Base-by-base conservation (phyloP, 2,888 invertebrate genomes). In the Gari tellinella region DNA sequence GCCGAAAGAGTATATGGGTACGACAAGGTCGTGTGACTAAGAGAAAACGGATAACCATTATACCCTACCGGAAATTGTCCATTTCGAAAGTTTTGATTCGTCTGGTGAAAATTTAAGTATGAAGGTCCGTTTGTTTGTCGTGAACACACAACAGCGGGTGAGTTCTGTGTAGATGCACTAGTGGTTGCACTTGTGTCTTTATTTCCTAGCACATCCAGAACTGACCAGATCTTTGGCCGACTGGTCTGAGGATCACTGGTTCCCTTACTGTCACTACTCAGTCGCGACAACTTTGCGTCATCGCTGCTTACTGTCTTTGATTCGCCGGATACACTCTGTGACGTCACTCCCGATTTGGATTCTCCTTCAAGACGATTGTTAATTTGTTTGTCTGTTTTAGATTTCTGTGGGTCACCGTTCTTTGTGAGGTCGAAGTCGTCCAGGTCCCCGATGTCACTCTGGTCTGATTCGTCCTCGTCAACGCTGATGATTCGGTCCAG, bases 1-100 rank as follows among this genome's bases (percentile, higher is more conserved):
- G 87, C 70, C 17, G 87, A 82, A 17, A 89, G 68, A 25, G 84
- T 82, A 64, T 89, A 89, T 7, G 89, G 89, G 62, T 89, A 89
- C 12, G 88, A 88, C n/a, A 89, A 70, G 8, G 89, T 86, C 23
- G 86, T 82, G 55, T 89, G 89, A 68, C 84, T 82, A 23, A 89
- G 68, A 7, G 88, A 83, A 38, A 89, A 66, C 14, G 83, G 82
- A 43, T 81, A 81, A 17, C 83, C 81, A 19, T 72, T 77, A 43
- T 85, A 80, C 8, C 81, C 85, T n/a, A 84, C 80, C 1, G 82
- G 78, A 37, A 83, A 86, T 46, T 84, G 81, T 23, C 81, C 84
- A 25, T 75, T 73, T 60, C 79, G 72, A 67, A 82, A 76, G 14
- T 75, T 69, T 19, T 85, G 85, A 51, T 61, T 82, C 15, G 81